A percentile compares a stretch with the other conserved stretches of the same genome.
Evolutionary conservation across 2,797 vertebrate genomes (phyloP).

Genomic region (Anisognathus igniventris): DNA sequence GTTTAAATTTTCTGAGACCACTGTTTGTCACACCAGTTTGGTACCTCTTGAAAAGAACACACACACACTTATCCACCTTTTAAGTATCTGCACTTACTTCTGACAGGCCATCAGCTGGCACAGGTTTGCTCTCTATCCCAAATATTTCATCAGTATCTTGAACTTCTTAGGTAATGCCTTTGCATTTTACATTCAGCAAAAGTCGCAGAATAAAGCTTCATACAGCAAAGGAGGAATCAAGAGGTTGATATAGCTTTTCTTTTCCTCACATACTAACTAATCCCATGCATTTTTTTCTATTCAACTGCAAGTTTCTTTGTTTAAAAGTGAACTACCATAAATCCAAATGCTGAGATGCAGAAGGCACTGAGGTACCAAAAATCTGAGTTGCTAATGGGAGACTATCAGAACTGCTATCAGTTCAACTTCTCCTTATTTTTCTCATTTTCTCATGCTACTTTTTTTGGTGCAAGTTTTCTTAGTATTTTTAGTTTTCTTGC

Average conservation of each 20-base stretch:
- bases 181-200: not conserved
- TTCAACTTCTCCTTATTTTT: not conserved
- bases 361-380: not conserved
- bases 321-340: not conserved
- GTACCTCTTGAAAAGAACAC: not conserved
- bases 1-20: not conserved
- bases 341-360: not conserved
- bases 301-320: not conserved
- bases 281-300: not conserved
- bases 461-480: not conserved
- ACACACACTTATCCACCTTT: not conserved
- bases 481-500: not conserved
- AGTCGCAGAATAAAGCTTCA: not conserved
- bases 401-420: not conserved
- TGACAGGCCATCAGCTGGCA: not conserved
- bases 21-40: not conserved
- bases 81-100: not conserved
- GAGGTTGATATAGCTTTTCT: not conserved
- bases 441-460: not conserved
- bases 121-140: not conserved
- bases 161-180: not conserved
- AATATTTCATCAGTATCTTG: not conserved
- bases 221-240: not conserved
- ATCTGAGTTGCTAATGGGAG: not conserved
- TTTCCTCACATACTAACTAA: not conserved